Conservation (phyloP, 2,797 vertebrate species). For the Syncerus caffer region DNA sequence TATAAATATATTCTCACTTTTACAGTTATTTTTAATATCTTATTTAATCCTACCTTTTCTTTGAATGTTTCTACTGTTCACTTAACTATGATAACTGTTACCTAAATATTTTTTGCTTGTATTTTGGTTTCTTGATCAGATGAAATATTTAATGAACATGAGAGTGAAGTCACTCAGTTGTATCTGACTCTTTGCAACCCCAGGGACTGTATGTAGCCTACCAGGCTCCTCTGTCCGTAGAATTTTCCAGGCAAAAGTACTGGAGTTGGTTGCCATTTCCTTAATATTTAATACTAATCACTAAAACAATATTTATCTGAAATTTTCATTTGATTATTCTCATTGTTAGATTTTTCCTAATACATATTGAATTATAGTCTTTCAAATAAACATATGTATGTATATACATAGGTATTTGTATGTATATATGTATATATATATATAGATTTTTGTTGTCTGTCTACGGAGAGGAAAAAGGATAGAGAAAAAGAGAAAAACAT, state of each 20-base stretch:
- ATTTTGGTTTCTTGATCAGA: not conserved
- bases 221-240: fast-evolving
- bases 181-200: not conserved
- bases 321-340: not conserved
- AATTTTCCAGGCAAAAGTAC: not conserved
- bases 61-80: not conserved
- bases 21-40: not conserved
- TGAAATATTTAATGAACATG: not conserved
- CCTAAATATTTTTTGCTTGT: not conserved
- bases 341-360: not conserved
- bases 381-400: not conserved
- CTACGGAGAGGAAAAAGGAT: fast-evolving
- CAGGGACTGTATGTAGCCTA: not conserved
- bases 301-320: not conserved
- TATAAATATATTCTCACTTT: not conserved
- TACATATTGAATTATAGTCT: not conserved
- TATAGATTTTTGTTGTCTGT: not conserved
- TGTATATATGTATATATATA: not conserved
- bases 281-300: not conserved
- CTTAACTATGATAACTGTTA: not conserved
- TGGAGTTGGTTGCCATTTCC: not conserved
- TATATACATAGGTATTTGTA: not conserved
- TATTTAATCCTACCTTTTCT: not conserved
- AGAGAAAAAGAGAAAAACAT: not conserved
- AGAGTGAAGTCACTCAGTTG: not conserved